These are phyloP conservation scores for Lymantria dispar DNA, from an alignment of 2,888 invertebrate genomes.

Conservation along the genomic window DNA sequence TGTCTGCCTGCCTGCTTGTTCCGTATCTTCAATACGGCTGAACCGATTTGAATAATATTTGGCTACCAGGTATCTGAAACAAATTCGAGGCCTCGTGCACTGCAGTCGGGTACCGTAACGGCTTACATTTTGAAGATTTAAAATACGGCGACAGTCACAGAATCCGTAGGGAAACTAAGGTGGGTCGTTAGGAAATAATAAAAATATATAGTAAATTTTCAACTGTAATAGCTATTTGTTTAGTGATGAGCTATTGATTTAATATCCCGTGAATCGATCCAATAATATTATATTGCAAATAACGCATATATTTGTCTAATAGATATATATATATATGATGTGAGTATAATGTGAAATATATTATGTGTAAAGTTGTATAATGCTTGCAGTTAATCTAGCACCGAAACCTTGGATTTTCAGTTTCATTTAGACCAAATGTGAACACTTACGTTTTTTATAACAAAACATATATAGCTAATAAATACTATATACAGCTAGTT, in stretches of 20 bases:
- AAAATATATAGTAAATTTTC: too few species aligned
- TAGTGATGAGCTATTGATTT: not conserved
- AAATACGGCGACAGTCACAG: too few species aligned
- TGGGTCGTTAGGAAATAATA: too few species aligned
- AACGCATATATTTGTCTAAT: conserved; percentile 26
- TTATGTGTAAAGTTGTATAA: conserved; percentile 41
- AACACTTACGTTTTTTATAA: conserved; percentile 65
- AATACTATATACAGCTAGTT: conserved; percentile 14
- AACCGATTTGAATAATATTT: too few species aligned
- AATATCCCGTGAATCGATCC: not conserved
- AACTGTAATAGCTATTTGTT: too few species aligned
- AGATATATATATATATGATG: conserved; percentile 19
- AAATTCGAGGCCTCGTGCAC: too few species aligned
- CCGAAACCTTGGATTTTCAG: conserved; percentile 60
- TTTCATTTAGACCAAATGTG: conserved; percentile 69
- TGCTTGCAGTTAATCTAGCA: conserved; percentile 56
- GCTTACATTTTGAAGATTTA: too few species aligned
- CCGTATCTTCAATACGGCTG: too few species aligned
- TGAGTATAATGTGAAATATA: conserved; percentile 31
- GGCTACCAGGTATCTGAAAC: too few species aligned
- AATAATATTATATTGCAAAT: conserved; percentile 28
- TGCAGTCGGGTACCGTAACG: too few species aligned
- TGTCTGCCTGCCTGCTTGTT: too few species aligned
- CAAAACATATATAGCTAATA: conserved; percentile 20
- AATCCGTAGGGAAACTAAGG: too few species aligned